Conservation (phyloP, 1,140 invertebrate genomes). For the Drosophila burlai region DNA sequence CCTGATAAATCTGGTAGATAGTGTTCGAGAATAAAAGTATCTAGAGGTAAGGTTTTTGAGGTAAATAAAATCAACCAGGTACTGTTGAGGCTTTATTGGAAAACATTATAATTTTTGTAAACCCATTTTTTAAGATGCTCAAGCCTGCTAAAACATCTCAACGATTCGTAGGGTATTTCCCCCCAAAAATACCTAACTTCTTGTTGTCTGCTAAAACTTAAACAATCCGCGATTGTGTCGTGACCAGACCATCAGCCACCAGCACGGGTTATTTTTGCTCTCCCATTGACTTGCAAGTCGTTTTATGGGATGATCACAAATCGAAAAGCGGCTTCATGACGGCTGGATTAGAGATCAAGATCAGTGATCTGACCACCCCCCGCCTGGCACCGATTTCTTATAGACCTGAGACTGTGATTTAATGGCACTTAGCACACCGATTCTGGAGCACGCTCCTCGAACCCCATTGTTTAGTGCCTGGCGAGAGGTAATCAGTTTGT, state of each 20-base stretch:
- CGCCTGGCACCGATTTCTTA: conserved; percentile 5
- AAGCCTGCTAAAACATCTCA: neutral
- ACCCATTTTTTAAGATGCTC: neutral
- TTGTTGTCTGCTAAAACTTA: neutral
- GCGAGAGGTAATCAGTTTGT: conserved; percentile 41
- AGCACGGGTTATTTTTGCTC: conserved; percentile 4
- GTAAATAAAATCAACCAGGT: too few species aligned
- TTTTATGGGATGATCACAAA: conserved; percentile 12
- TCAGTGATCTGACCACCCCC: neutral
- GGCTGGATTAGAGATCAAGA: conserved; percentile 18
- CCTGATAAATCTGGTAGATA: neutral
- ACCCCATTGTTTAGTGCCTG: conserved; percentile 28
- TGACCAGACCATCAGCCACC: conserved; percentile 18
- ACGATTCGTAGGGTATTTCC: neutral
- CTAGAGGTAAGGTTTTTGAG: too few species aligned
- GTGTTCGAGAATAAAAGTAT: too few species aligned
- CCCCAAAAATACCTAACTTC: neutral
- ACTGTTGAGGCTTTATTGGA: too few species aligned
- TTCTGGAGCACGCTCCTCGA: conserved; percentile 18
- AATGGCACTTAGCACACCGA: conserved; percentile 26
- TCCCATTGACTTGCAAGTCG: conserved; percentile 13
- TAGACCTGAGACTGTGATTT: neutral
- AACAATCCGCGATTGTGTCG: conserved; percentile 6
- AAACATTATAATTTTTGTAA: neutral
- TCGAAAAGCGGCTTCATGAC: conserved; percentile 19